Evolutionary conservation across 2,113 vertebrate genomes (phyloP).

Genomic region (Apteryx mantelli): DNA sequence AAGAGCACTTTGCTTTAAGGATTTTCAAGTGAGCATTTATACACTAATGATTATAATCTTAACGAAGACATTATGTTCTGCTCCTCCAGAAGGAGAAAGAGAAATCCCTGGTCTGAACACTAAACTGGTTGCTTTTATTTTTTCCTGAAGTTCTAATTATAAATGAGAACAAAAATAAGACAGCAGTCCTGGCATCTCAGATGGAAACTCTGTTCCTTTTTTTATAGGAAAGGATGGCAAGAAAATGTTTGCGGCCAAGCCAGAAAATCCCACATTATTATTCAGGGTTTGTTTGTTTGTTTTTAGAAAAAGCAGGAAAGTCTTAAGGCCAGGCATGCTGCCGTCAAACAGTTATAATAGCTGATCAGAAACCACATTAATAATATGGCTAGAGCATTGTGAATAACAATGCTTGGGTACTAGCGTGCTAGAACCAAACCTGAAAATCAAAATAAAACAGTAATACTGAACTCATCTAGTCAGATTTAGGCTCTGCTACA

Average conservation of each 20-base stretch:
- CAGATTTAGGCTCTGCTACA: not conserved
- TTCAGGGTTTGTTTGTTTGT: not conserved
- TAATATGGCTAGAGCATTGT: not conserved
- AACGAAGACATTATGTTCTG: not conserved
- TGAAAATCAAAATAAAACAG: not conserved
- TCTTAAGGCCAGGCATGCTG: not conserved
- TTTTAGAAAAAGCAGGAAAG: not conserved
- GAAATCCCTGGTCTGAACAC: not conserved
- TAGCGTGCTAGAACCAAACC: not conserved
- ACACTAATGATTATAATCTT: not conserved
- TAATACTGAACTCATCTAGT: not conserved
- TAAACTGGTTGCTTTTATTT: slow-evolving; percentile 6
- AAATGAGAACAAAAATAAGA: slow-evolving; percentile 32
- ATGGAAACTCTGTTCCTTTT: slow-evolving; percentile 34
- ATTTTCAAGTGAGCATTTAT: slow-evolving; percentile 3
- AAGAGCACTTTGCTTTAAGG: not conserved
- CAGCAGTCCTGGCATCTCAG: slow-evolving; percentile 5
- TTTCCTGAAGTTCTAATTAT: slow-evolving; percentile 48
- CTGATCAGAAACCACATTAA: not conserved
- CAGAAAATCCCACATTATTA: not conserved
- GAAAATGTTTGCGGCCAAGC: not conserved
- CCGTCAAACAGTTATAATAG: not conserved
- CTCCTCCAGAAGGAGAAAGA: not conserved
- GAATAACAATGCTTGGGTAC: not conserved
- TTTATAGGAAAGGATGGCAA: not conserved